These are phyloP conservation scores for Papilio polyxenes DNA, from an alignment of 1,140 invertebrate genomes.

Conservation along the genomic window DNA sequence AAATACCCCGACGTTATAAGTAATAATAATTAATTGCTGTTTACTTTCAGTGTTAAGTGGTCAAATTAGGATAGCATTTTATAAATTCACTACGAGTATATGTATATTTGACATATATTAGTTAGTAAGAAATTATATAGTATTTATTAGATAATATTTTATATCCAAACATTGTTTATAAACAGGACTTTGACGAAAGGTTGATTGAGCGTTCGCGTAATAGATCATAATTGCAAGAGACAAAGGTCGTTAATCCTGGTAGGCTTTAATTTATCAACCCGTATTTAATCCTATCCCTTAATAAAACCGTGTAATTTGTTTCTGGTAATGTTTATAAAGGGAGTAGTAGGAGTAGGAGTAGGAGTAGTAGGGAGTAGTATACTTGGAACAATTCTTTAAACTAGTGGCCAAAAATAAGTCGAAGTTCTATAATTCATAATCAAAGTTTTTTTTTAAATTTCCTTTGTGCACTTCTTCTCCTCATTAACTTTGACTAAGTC, in stretches of 20 bases:
- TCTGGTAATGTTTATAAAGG: conserved; percentile 37
- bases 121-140: not conserved
- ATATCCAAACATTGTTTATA: conserved; percentile 28
- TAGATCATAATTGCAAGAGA: conserved; percentile 71
- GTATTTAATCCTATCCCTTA: conserved; percentile 63
- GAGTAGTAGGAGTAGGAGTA: too few species aligned
- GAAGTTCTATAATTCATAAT: too few species aligned
- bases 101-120: not conserved
- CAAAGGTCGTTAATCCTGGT: conserved; percentile 71
- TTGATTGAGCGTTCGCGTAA: conserved; percentile 53
- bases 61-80: not conserved
- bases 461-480: too few species aligned
- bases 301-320: conserved; percentile 70
- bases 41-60: not conserved
- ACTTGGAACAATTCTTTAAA: not conserved
- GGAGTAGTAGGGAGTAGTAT: too few species aligned
- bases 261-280: conserved; percentile 70
- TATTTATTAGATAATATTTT: conserved; percentile 4
- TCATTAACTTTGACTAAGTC: too few species aligned
- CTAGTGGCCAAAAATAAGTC: not conserved
- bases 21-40: not conserved
- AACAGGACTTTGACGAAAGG: conserved; percentile 41
- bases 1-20: too few species aligned
- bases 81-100: too few species aligned
- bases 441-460: too few species aligned